Conservation (phyloP, 1,140 invertebrate genomes). For the Drosophila bipectinata region DNA sequence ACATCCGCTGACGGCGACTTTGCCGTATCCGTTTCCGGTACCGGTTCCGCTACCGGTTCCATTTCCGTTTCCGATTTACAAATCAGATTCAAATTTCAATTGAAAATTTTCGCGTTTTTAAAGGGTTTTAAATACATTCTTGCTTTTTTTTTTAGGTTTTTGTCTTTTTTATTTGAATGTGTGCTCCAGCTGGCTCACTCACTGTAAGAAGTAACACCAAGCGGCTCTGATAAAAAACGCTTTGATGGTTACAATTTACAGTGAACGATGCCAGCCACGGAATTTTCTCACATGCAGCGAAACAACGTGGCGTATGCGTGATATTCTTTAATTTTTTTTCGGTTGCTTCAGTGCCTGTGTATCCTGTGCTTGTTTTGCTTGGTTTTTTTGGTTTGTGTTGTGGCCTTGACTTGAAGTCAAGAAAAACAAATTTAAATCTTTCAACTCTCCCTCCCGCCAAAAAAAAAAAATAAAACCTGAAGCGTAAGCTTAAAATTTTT, state of each 20-base stretch:
- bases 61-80: constrained; percentile 9
- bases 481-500: constrained; percentile 62
- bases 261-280: constrained; percentile 56
- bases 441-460: background rate
- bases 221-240: constrained; percentile 63
- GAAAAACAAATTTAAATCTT: constrained; percentile 49
- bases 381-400: constrained; percentile 1
- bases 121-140: constrained; percentile 6
- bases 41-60: constrained; percentile 21
- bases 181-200: constrained; percentile 58
- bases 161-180: background rate
- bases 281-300: constrained; percentile 27
- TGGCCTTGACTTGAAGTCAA: constrained; percentile 23
- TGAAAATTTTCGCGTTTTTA: background rate
- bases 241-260: constrained; percentile 82
- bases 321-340: constrained; percentile 26
- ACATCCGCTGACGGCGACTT: constrained; percentile 16
- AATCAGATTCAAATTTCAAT: constrained; percentile 25
- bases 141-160: constrained; percentile 10
- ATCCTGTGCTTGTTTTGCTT: background rate
- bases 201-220: constrained; percentile 85
- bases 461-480: constrained; percentile 14
- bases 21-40: constrained; percentile 19
- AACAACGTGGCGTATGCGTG: constrained; percentile 53
- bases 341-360: constrained; percentile 4